These are phyloP conservation scores for Nothura maculosa DNA, from an alignment of 2,797 vertebrate species.

Conservation along the genomic window DNA sequence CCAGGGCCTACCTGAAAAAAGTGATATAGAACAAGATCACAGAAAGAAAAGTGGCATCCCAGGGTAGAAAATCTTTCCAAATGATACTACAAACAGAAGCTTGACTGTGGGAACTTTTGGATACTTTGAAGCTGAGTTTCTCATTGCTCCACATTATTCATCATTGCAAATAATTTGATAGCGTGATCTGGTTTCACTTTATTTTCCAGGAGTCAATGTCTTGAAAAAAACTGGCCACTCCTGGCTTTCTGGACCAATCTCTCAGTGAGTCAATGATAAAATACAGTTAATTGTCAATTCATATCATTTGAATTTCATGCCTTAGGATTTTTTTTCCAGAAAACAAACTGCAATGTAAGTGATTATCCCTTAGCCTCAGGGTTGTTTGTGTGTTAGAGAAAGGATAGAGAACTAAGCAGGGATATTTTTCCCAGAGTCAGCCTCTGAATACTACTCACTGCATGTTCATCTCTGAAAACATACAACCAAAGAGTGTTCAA, in stretches of 20 bases:
- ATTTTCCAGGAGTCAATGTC: background rate
- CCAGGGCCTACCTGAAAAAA: background rate
- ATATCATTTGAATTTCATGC: background rate
- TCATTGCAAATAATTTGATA: background rate
- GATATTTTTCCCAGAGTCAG: background rate
- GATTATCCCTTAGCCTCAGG: background rate
- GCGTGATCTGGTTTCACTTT: background rate
- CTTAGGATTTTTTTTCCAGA: background rate
- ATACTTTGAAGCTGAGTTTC: background rate
- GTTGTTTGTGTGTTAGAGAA: background rate
- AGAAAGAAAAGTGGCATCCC: background rate
- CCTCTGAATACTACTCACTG: background rate
- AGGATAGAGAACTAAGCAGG: background rate
- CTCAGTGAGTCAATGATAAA: background rate
- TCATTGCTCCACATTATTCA: background rate
- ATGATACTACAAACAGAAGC: background rate
- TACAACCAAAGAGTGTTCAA: background rate
- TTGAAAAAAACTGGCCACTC: background rate
- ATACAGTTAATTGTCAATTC: background rate
- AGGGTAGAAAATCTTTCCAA: background rate
- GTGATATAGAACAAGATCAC: background rate
- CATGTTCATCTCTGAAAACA: background rate
- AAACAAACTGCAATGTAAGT: background rate
- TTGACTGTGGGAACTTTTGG: background rate
- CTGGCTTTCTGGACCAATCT: background rate